Conservation (phyloP, 2,888 invertebrate species). For the Leucania comma region DNA sequence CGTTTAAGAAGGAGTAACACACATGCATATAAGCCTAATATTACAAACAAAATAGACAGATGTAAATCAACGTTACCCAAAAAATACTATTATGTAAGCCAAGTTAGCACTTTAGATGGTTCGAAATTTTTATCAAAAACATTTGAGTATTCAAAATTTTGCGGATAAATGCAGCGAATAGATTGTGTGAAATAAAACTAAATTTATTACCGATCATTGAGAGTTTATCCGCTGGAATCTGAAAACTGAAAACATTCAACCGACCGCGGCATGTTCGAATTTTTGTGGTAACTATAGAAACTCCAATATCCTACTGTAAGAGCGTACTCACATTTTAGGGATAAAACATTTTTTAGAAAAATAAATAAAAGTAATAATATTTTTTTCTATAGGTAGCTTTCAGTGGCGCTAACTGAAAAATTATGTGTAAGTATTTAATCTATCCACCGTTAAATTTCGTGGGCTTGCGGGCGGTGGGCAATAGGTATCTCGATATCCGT, state of each 20-base stretch:
- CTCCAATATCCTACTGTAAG: conserved; percentile 27
- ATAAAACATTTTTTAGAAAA: background rate
- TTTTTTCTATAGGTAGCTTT: background rate
- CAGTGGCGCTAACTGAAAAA: too few species aligned
- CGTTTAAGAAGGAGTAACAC: too few species aligned
- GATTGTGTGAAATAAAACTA: conserved; percentile 37
- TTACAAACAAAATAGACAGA: too few species aligned
- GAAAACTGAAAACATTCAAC: conserved; percentile 30
- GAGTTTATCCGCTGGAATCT: conserved; percentile 33
- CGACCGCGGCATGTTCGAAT: conserved; percentile 4
- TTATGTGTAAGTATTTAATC: too few species aligned
- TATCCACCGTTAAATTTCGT: too few species aligned
- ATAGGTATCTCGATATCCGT: too few species aligned
- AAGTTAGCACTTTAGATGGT: background rate
- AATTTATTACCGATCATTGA: conserved; percentile 36
- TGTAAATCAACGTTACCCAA: background rate
- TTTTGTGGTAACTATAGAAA: conserved; percentile 18
- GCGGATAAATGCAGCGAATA: conserved; percentile 10
- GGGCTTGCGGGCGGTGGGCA: too few species aligned
- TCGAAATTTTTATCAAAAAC: conserved; percentile 2
- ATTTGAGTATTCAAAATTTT: conserved; percentile 18
- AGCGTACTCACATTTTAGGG: conserved; percentile 1
- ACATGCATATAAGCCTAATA: too few species aligned
- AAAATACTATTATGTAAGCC: background rate
- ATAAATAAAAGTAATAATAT: background rate